These are phyloP conservation scores for Parus major DNA, from an alignment of 2,113 vertebrate genomes.

Conservation along the genomic window DNA sequence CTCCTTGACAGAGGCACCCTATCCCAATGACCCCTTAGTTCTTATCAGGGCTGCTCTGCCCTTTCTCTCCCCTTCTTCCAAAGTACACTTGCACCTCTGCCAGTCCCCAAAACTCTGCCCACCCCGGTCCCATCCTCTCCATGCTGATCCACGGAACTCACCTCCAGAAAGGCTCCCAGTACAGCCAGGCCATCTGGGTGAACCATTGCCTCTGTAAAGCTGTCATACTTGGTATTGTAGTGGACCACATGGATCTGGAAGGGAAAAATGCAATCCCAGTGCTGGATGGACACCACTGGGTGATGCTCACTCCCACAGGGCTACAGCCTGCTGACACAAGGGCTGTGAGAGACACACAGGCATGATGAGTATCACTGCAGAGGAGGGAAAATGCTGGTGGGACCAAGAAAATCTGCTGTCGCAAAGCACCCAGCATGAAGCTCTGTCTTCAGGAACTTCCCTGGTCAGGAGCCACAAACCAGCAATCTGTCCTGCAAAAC, in stretches of 20 bases:
- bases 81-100: neutral
- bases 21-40: neutral
- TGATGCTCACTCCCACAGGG: neutral
- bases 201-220: slow-evolving; percentile 36
- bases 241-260: slow-evolving; percentile 79
- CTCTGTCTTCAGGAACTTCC: neutral
- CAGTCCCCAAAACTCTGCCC: neutral
- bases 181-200: slow-evolving; percentile 74
- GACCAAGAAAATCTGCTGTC: neutral
- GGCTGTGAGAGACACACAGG: neutral
- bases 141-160: neutral
- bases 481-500: neutral
- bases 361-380: accelerated
- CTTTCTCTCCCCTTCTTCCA: neutral
- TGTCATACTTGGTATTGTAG: slow-evolving; percentile 67
- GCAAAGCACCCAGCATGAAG: neutral
- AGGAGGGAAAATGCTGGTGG: neutral
- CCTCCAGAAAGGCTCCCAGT: slow-evolving; percentile 76
- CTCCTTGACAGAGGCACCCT: neutral
- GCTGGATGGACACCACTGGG: neutral
- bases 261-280: accelerated
- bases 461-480: neutral
- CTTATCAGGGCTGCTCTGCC: neutral
- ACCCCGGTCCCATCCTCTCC: neutral
- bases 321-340: neutral